These are phyloP conservation scores for Dolomedes plantarius DNA, from an alignment of 2,888 invertebrate genomes.

Conservation along the genomic window DNA sequence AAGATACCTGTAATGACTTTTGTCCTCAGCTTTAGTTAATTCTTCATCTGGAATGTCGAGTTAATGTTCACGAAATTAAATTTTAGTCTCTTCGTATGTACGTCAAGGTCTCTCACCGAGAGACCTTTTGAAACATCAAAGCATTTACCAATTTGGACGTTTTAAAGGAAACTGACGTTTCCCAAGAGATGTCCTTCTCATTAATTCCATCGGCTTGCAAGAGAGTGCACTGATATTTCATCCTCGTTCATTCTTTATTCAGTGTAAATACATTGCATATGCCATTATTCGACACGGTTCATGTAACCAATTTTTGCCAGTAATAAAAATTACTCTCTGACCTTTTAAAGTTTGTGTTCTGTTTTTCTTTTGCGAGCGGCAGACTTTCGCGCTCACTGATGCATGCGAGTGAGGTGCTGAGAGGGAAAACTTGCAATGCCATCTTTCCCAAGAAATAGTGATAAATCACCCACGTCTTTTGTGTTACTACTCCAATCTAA, in stretches of 20 bases:
- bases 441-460: too few species aligned
- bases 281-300: background rate
- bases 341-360: background rate
- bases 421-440: too few species aligned
- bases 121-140: too few species aligned
- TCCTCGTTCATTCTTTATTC: background rate
- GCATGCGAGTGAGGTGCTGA: background rate
- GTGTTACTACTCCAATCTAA: too few species aligned
- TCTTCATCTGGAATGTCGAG: too few species aligned
- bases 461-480: too few species aligned
- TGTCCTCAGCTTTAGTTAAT: background rate
- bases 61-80: too few species aligned
- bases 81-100: too few species aligned
- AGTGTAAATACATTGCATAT: background rate
- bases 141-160: too few species aligned
- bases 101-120: too few species aligned
- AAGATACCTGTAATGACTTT: background rate
- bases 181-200: too few species aligned
- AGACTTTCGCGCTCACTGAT: background rate
- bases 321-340: background rate
- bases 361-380: background rate
- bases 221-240: background rate
- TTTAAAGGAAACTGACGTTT: too few species aligned
- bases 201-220: background rate
- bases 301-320: background rate